These are phyloP conservation scores for Zosterops hypoxanthus DNA, from an alignment of 2,113 vertebrate genomes.

Conservation along the genomic window DNA sequence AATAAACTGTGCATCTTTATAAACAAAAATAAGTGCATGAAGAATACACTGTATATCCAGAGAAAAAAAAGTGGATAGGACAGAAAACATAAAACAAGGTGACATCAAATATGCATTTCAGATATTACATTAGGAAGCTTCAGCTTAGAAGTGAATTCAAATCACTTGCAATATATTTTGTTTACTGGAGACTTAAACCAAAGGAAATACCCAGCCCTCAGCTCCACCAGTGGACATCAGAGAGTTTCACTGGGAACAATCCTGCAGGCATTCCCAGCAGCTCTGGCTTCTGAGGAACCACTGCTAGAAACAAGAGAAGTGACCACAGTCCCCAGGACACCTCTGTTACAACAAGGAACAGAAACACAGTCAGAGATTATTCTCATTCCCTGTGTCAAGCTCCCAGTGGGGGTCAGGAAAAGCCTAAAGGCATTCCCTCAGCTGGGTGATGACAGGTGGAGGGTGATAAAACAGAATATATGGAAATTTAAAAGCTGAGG, in stretches of 20 bases:
- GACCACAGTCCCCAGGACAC: not conserved
- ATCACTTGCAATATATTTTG: not conserved
- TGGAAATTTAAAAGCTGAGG: not conserved
- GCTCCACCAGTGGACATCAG: not conserved
- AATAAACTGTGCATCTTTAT: not conserved
- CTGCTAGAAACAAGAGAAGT: not conserved
- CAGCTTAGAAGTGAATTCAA: not conserved
- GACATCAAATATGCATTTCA: not conserved
- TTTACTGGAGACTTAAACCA: not conserved
- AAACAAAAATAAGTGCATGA: not conserved
- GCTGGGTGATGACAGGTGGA: not conserved
- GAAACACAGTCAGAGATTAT: not conserved
- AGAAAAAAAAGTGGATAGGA: not conserved
- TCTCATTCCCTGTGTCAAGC: rapidly evolving
- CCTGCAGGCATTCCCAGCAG: not conserved
- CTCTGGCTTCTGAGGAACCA: not conserved
- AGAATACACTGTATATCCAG: not conserved
- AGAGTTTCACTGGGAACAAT: not conserved
- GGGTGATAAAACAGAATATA: not conserved
- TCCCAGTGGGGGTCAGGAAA: not conserved
- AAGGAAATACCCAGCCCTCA: not conserved
- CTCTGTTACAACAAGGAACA: rapidly evolving
- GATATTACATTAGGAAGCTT: not conserved
- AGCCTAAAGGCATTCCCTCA: not conserved
- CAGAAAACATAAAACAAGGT: not conserved